Conservation (phyloP, 2,888 invertebrate species). For the Dichetophora obliterata region DNA sequence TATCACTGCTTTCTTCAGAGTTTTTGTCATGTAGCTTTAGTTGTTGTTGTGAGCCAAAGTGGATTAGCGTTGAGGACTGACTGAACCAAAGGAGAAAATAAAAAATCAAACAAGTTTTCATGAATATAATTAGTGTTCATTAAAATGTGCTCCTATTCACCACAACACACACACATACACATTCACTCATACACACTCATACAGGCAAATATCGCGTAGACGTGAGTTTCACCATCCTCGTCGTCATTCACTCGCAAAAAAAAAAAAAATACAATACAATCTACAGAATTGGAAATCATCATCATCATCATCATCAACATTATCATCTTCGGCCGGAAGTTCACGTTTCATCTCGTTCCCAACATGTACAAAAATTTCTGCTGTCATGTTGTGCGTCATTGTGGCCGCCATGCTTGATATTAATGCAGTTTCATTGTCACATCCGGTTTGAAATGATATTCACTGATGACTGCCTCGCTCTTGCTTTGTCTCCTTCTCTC, state of each 20-base stretch:
- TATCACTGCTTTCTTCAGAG: not conserved
- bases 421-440: slow-evolving; percentile 64
- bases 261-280: not conserved
- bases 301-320: slow-evolving; percentile 4
- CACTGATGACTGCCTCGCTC: slow-evolving; percentile 39
- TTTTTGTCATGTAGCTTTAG: not conserved
- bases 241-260: not conserved
- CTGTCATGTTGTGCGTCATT: slow-evolving; percentile 28
- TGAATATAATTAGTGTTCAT: slow-evolving; percentile 27
- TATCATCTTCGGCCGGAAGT: slow-evolving; percentile 18
- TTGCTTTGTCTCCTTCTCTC: not conserved
- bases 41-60: not conserved
- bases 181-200: not conserved
- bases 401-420: slow-evolving; percentile 46
- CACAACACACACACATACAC: not conserved
- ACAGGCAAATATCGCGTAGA: not conserved
- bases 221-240: not conserved
- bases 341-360: slow-evolving; percentile 29
- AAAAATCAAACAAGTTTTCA: slow-evolving; percentile 17
- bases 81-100: not conserved
- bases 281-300: not conserved
- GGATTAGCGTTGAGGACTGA: not conserved
- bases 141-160: not conserved
- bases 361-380: not conserved
- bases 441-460: slow-evolving; percentile 61